A percentile compares a stretch with the other conserved stretches of the same genome.
Conservation (phyloP, 2,888 invertebrate genomes). For the Theretra japonica region DNA sequence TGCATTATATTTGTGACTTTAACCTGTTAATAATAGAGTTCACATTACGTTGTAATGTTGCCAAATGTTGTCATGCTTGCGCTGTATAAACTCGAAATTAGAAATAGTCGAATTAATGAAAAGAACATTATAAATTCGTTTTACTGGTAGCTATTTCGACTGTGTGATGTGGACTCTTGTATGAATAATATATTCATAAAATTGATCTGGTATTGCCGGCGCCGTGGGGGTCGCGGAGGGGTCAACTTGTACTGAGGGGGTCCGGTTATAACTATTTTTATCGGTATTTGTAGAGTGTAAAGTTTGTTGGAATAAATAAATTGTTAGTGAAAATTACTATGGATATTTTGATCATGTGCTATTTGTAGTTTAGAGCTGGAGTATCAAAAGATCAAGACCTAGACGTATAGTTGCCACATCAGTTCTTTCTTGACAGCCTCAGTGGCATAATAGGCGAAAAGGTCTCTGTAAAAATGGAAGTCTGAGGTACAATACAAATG, state of each 20-base stretch:
- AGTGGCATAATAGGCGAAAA: too few relatives aligned
- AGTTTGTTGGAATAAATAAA: too few relatives aligned
- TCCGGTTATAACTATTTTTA: background rate
- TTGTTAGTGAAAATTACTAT: too few relatives aligned
- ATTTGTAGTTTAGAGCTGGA: too few relatives aligned
- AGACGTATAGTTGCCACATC: too few relatives aligned
- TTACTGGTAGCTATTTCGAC: slow-evolving; percentile 27
- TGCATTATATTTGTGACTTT: slow-evolving; percentile 59
- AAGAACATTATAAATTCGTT: slow-evolving; percentile 58
- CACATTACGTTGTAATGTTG: slow-evolving; percentile 48
- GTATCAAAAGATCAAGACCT: too few relatives aligned
- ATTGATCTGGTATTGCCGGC: slow-evolving; percentile 7
- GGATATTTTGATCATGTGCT: too few relatives aligned
- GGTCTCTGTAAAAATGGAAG: too few relatives aligned
- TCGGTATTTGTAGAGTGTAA: too few relatives aligned
- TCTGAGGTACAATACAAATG: too few relatives aligned
- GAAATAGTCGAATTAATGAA: slow-evolving; percentile 75
- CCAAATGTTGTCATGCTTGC: slow-evolving; percentile 73
- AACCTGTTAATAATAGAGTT: slow-evolving; percentile 50
- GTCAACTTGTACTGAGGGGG: background rate
- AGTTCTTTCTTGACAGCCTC: too few relatives aligned
- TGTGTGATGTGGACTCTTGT: slow-evolving; percentile 23
- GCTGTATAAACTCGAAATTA: slow-evolving; percentile 72
- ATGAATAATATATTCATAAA: slow-evolving; percentile 16
- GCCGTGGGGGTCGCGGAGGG: background rate